Evolutionary conservation across 1,140 invertebrate genomes (phyloP), one percentile per base, ranked within the genome.

Genomic region (Proctacanthus coquilletti): DNA sequence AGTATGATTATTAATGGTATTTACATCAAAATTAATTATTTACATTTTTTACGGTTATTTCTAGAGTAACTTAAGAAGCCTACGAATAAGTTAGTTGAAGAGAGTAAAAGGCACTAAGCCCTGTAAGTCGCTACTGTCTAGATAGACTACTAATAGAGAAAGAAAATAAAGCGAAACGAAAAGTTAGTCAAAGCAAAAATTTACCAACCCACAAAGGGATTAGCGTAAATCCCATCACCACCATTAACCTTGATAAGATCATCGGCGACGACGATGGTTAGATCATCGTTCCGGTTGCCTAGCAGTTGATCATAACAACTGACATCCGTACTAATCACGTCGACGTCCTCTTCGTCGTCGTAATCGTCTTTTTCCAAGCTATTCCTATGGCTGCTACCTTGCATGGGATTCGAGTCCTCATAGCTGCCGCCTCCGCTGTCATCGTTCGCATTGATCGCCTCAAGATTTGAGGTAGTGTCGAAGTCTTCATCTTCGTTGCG

Each of bases 401-500:
- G 53, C 14, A 59, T 36, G 1, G 52, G 51, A 41, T 59, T 56
- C 2, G 56, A 58, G 30, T 59, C 56, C 39, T 59, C 53, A 25
- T 58, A 58, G 45, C 55, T 58, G 34, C 55, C 55, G 17, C 55
- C 55, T 34, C 55, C 55, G 18, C 55, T 58, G 35, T 58, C 55
- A 42, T 58, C 55, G 35, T 57, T 57, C 21, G 55, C 52, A 45
- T 58, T 58, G 5, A 15, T 34, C 5, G 5, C 33, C 5, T 34
- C 33, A 8, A 34, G 6, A 25, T 55, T 57, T 18, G 55, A 51
- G 34, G 49, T 44, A 25, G 52, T 58, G 18, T 77, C 70, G 20
- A 66, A 65, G n/a, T 70, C 64, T 14, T 72, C 69, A 25, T 71
- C 65, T 43, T 71, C 63, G 8, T 48, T 54, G 6, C 53, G 45